Percentiles rank a stretch among this genome's conserved stretches.
phyloP scores from a whole-genome alignment of 2,888 invertebrate species.

The Cosmia pyralina region DNA sequence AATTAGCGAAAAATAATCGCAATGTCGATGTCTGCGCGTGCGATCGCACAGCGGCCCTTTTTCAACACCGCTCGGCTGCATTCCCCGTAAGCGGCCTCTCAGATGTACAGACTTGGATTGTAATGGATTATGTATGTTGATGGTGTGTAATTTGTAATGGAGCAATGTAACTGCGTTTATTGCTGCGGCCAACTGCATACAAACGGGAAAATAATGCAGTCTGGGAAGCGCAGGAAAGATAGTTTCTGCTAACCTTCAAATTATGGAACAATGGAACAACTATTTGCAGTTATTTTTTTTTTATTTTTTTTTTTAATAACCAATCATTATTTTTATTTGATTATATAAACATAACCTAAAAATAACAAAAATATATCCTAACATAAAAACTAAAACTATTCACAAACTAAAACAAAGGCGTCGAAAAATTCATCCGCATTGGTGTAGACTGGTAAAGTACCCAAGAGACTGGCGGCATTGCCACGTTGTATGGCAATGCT shows the following conservation, averaged over 20 bases:
- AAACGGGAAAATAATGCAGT: constrained; percentile 23
- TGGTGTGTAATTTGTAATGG: constrained; percentile 47
- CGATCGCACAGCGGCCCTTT: constrained; percentile 60
- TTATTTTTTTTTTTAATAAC: too few relatives aligned
- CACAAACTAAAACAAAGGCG: too few relatives aligned
- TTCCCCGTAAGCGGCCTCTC: constrained; percentile 64
- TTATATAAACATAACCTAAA: too few relatives aligned
- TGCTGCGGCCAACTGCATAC: constrained; percentile 31
- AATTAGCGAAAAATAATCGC: constrained; percentile 86
- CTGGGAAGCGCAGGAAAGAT: background rate
- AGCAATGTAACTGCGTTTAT: constrained; percentile 39
- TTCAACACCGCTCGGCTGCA: constrained; percentile 61
- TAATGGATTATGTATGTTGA: constrained; percentile 54
- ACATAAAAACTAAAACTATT: too few relatives aligned
- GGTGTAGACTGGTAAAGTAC: too few relatives aligned
- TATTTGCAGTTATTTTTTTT: too few relatives aligned
- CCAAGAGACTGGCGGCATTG: too few relatives aligned
- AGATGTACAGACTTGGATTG: constrained; percentile 52
- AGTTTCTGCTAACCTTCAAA: background rate
- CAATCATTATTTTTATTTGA: too few relatives aligned
- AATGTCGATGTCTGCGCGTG: constrained; percentile 60
- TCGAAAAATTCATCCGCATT: too few relatives aligned
- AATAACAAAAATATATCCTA: too few relatives aligned
- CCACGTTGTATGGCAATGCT: too few relatives aligned
- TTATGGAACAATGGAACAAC: background rate